These are phyloP conservation scores for Phortica okadai DNA, from an alignment of 2,888 invertebrate species.

Conservation along the genomic window DNA sequence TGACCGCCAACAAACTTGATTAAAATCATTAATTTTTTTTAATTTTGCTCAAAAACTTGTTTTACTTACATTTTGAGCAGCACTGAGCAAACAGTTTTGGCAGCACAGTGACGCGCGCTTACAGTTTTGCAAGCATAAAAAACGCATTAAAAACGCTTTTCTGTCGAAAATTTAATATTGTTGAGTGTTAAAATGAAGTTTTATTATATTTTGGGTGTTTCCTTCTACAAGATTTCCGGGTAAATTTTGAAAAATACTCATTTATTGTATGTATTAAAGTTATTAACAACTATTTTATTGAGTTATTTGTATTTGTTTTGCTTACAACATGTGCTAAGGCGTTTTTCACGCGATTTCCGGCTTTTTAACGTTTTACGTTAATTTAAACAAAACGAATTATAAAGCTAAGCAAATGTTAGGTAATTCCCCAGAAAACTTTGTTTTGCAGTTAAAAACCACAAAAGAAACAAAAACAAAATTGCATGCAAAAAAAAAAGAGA, in stretches of 20 bases:
- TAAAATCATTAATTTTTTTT: background rate
- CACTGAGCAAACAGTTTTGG: background rate
- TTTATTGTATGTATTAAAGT: too few relatives aligned
- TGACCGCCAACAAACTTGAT: slow-evolving; percentile 23
- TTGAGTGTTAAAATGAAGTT: background rate
- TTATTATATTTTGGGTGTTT: background rate
- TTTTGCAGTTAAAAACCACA: background rate
- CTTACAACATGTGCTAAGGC: too few relatives aligned
- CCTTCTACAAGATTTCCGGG: too few relatives aligned
- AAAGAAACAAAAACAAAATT: background rate
- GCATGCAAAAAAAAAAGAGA: slow-evolving; percentile 9
- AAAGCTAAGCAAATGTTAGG: background rate
- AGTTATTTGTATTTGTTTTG: too few relatives aligned
- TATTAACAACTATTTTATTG: too few relatives aligned
- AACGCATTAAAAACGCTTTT: background rate
- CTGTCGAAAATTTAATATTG: background rate
- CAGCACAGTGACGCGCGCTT: background rate
- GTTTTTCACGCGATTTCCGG: too few relatives aligned
- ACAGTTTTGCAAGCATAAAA: background rate
- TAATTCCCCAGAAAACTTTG: slow-evolving; percentile 11
- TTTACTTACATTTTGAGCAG: background rate
- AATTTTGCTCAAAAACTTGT: slow-evolving; percentile 15
- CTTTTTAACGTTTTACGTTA: too few relatives aligned
- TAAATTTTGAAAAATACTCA: too few relatives aligned
- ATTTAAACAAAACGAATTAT: too few relatives aligned